Percentiles rank a stretch among this genome's conserved stretches.
These are phyloP conservation scores for Calvadosia cruxmelitensis DNA, from an alignment of 30 jellyfish, hydroid and myxozoan genomes.

Conservation along the genomic window DNA sequence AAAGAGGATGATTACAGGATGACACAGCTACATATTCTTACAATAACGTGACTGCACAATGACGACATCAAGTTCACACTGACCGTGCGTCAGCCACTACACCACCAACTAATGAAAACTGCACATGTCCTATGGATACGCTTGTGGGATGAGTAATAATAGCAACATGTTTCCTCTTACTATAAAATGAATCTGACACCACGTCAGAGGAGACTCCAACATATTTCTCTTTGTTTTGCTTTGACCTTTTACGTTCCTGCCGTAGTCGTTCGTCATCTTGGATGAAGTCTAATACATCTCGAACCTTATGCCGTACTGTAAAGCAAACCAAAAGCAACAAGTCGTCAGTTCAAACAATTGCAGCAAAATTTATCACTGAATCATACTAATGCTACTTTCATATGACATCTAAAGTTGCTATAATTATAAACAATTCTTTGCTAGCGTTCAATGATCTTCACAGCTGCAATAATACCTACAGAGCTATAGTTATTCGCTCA, in stretches of 20 bases:
- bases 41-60: too few species aligned
- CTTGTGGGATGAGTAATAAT: neutral
- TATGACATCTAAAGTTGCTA: too few species aligned
- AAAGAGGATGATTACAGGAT: too few species aligned
- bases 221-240: slow-evolving; percentile 76
- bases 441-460: too few species aligned
- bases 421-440: too few species aligned
- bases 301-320: slow-evolving; percentile 87
- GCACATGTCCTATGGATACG: neutral
- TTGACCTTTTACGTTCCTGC: slow-evolving; percentile 85
- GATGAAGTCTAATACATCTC: slow-evolving; percentile 60
- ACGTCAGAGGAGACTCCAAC: slow-evolving; percentile 82
- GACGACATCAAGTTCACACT: too few species aligned
- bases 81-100: too few species aligned
- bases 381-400: neutral
- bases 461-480: too few species aligned
- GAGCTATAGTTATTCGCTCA: too few species aligned
- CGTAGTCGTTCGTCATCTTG: slow-evolving; percentile 82
- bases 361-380: neutral
- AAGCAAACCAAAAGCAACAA: neutral
- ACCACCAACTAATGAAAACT: neutral
- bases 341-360: neutral
- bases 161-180: slow-evolving; percentile 40
- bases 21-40: too few species aligned
- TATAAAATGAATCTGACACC: slow-evolving; percentile 69